A percentile compares a stretch with the other conserved stretches of the same genome.
These are phyloP conservation scores for Ochlodes sylvanus DNA, from an alignment of 2,888 invertebrate species.

Conservation along the genomic window DNA sequence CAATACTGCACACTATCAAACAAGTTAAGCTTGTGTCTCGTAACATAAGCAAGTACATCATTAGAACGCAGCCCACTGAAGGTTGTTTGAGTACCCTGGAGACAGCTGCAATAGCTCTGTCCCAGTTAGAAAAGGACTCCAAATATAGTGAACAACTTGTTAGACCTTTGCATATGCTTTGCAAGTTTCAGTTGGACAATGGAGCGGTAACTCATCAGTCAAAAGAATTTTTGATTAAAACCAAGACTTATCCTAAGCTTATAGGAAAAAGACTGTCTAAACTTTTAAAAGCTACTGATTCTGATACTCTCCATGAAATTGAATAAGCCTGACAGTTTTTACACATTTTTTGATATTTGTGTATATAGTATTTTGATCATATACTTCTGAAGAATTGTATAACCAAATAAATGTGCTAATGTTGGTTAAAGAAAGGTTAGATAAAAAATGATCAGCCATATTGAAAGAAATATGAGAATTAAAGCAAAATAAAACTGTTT, in stretches of 20 bases:
- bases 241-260: slow-evolving; percentile 91
- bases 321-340: background rate
- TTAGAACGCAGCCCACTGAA: slow-evolving; percentile 96
- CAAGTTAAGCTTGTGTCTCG: slow-evolving; percentile 92
- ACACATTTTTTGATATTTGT: background rate
- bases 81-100: slow-evolving; percentile 96
- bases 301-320: slow-evolving; percentile 1
- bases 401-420: too few relatives aligned
- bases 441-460: too few relatives aligned
- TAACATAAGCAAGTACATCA: slow-evolving; percentile 93
- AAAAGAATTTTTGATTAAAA: slow-evolving; percentile 94
- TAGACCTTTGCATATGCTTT: slow-evolving; percentile 92
- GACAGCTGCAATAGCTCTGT: slow-evolving; percentile 92
- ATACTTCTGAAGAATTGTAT: too few relatives aligned
- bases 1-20: slow-evolving; percentile 88
- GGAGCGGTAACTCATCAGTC: slow-evolving; percentile 97
- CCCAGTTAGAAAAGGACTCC: slow-evolving; percentile 89
- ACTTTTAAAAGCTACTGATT: slow-evolving; percentile 63
- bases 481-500: too few relatives aligned
- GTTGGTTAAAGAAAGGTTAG: background rate
- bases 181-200: slow-evolving; percentile 94
- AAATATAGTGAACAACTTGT: slow-evolving; percentile 88
- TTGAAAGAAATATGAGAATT: too few relatives aligned
- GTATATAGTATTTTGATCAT: background rate
- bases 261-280: slow-evolving; percentile 90